Conservation (phyloP, 2,888 invertebrate species). For the Timema podura region DNA sequence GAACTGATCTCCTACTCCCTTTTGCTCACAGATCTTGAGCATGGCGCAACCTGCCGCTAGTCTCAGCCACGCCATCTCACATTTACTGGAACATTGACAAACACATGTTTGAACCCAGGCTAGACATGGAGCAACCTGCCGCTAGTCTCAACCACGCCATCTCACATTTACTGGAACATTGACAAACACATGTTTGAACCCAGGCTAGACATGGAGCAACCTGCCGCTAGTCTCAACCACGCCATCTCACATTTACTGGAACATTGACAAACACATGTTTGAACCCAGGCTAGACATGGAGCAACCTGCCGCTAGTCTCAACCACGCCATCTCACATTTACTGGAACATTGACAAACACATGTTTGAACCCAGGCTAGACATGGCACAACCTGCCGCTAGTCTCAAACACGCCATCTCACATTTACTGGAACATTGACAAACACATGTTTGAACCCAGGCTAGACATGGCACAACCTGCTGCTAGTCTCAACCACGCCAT, state of each 20-base stretch:
- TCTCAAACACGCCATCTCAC: slow-evolving; percentile 91
- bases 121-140: slow-evolving; percentile 84
- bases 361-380: slow-evolving; percentile 38
- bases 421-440: slow-evolving; percentile 66
- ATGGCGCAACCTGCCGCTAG: slow-evolving; percentile 92
- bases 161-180: slow-evolving; percentile 72
- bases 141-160: slow-evolving; percentile 90
- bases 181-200: slow-evolving; percentile 54
- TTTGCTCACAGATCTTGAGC: slow-evolving; percentile 95
- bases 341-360: slow-evolving; percentile 67
- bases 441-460: no score
- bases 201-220: slow-evolving; percentile 70
- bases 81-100: slow-evolving; percentile 66
- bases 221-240: slow-evolving; percentile 86
- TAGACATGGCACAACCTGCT: slow-evolving; percentile 96
- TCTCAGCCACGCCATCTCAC: slow-evolving; percentile 91
- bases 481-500: slow-evolving; percentile 89
- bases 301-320: slow-evolving; percentile 87
- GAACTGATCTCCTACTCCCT: slow-evolving; percentile 91
- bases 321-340: slow-evolving; percentile 87
- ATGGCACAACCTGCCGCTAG: slow-evolving; percentile 92
- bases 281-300: slow-evolving; percentile 58
- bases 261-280: slow-evolving; percentile 58
- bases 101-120: slow-evolving; percentile 45
- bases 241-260: slow-evolving; percentile 86